Conservation (phyloP, 1,140 invertebrate species). For the Colletes latitarsis region DNA sequence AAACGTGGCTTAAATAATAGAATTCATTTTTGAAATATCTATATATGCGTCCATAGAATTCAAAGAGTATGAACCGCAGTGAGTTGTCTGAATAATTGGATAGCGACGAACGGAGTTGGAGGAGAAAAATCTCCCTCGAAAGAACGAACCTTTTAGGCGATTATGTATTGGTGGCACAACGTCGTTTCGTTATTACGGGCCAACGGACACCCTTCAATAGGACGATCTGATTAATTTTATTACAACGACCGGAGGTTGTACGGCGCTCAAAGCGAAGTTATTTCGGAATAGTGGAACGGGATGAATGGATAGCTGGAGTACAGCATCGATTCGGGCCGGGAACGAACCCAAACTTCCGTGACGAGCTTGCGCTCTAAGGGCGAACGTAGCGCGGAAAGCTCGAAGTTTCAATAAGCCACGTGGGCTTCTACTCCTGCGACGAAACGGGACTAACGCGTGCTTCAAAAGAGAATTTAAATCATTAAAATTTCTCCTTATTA, state of each 20-base stretch:
- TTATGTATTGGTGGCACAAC: neutral
- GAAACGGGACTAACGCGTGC: neutral
- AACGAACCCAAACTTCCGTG: constrained; percentile 52
- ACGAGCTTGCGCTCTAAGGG: constrained; percentile 66
- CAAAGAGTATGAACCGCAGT: too few species aligned
- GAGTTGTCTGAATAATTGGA: too few species aligned
- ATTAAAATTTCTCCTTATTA: neutral
- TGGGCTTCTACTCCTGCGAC: constrained; percentile 24
- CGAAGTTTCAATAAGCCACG: constrained; percentile 59
- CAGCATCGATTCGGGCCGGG: constrained; percentile 72
- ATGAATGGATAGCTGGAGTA: constrained; percentile 63
- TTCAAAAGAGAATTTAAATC: neutral
- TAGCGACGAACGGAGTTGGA: too few species aligned
- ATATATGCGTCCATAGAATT: too few species aligned
- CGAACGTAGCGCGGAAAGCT: constrained; percentile 62
- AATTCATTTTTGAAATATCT: too few species aligned
- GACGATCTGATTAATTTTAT: neutral
- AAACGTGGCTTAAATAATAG: too few species aligned
- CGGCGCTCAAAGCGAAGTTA: neutral
- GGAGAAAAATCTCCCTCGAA: too few species aligned
- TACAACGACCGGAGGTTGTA: neutral
- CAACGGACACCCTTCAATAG: neutral
- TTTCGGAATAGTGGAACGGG: constrained; percentile 32
- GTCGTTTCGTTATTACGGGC: neutral
- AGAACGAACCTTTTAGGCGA: too few species aligned